Evolutionary conservation across 2,113 vertebrate genomes (phyloP).

Genomic region (Eolophus roseicapilla): DNA sequence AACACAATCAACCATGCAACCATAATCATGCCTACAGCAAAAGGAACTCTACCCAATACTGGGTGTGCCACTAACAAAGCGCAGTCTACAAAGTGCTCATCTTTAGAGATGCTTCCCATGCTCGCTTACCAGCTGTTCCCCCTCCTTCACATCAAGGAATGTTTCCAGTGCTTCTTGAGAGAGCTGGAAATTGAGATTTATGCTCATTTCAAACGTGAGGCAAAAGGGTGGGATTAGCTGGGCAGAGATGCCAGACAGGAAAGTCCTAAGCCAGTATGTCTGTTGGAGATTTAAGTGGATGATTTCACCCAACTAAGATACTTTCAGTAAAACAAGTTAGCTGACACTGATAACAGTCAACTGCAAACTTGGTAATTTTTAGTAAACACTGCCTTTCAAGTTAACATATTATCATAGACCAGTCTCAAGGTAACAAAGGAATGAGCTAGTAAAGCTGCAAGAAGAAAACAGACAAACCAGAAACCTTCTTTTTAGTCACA

Average conservation of each 20-base stretch:
- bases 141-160: not conserved
- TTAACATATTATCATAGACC: not conserved
- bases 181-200: not conserved
- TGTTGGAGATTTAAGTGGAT: not conserved
- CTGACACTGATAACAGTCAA: not conserved
- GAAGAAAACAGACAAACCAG: not conserved
- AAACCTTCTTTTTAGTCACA: not conserved
- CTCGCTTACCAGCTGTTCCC: not conserved
- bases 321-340: not conserved
- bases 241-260: not conserved
- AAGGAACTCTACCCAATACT: not conserved
- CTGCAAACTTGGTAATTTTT: not conserved
- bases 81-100: not conserved
- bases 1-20: not conserved
- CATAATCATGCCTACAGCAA: not conserved
- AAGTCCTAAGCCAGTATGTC: not conserved
- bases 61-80: not conserved
- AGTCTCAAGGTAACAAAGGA: not conserved
- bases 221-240: not conserved
- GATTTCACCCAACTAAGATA: not conserved
- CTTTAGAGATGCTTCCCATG: not conserved
- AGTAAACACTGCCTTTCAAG: not conserved
- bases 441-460: not conserved
- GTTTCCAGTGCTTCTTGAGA: not conserved
- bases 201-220: not conserved